Conservation (phyloP, 2,113 vertebrate species). For the Lanius collurio region DNA sequence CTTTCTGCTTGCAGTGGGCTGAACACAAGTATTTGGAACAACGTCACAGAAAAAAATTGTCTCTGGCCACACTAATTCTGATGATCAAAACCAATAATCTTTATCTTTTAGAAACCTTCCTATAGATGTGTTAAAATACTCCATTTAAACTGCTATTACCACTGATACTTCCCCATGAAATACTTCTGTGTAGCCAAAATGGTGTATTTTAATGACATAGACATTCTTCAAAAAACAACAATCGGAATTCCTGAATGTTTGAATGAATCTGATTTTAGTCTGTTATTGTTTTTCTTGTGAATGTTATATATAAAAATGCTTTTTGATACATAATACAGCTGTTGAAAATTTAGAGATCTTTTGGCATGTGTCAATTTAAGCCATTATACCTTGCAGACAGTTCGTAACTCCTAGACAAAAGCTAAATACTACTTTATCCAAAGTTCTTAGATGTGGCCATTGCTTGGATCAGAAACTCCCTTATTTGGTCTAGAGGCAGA, state of each 20-base stretch:
- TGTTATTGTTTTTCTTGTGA: background rate
- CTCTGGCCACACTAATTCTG: background rate
- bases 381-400: slow-evolving; percentile 46
- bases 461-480: slow-evolving; percentile 41
- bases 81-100: background rate
- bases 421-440: slow-evolving; percentile 45
- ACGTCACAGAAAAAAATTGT: background rate
- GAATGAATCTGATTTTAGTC: background rate
- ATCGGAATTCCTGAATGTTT: background rate
- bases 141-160: background rate
- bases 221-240: background rate
- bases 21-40: background rate
- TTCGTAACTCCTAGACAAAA: slow-evolving; percentile 40
- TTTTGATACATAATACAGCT: slow-evolving; percentile 12
- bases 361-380: slow-evolving; percentile 31
- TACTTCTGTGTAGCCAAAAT: background rate
- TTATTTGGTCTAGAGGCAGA: slow-evolving; percentile 57
- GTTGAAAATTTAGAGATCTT: slow-evolving; percentile 14
- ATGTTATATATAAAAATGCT: background rate
- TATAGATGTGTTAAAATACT: background rate
- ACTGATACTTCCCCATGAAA: background rate
- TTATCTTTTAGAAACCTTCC: background rate
- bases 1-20: background rate
- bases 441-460: slow-evolving; percentile 51
- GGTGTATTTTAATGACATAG: background rate